phyloP scores from a whole-genome alignment of 2,888 invertebrate genomes.

The Scaptomyza polygonia region DNA sequence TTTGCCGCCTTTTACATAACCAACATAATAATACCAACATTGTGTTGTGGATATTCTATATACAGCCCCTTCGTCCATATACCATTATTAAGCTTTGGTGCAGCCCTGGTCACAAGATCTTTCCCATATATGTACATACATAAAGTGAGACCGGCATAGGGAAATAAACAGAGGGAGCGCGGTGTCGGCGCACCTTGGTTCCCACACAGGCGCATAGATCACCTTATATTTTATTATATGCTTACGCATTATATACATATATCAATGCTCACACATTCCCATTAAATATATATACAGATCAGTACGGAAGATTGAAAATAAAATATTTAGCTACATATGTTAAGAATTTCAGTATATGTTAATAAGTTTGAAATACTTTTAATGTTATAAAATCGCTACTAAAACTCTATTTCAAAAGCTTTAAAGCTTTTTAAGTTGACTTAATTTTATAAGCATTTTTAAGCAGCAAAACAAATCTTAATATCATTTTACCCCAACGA shows the following conservation, averaged over 20 bases:
- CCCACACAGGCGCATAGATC: slow-evolving; percentile 64
- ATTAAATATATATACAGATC: slow-evolving; percentile 4
- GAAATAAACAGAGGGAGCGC: not conserved
- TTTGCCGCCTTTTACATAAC: slow-evolving; percentile 51
- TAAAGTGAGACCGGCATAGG: not conserved
- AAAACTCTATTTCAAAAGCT: too few relatives aligned
- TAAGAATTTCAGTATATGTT: too few relatives aligned
- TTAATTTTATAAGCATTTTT: too few relatives aligned
- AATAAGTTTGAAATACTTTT: too few relatives aligned
- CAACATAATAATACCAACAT: slow-evolving; percentile 15
- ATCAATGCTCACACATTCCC: slow-evolving; percentile 5
- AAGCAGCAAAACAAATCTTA: too few relatives aligned
- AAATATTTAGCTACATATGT: not conserved
- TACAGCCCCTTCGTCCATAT: slow-evolving; percentile 64
- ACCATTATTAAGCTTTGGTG: slow-evolving; percentile 55
- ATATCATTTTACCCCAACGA: too few relatives aligned
- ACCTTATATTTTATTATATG: slow-evolving; percentile 39
- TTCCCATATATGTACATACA: not conserved
- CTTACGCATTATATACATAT: not conserved
- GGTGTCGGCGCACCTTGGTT: slow-evolving; percentile 43
- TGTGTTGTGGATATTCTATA: slow-evolving; percentile 52
- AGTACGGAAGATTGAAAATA: not conserved
- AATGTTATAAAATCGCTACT: too few relatives aligned
- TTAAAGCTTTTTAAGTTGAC: too few relatives aligned
- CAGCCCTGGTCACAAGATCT: slow-evolving; percentile 44